These are phyloP conservation scores for Orthosia gothica DNA, from an alignment of 2,888 invertebrate species.

Conservation along the genomic window DNA sequence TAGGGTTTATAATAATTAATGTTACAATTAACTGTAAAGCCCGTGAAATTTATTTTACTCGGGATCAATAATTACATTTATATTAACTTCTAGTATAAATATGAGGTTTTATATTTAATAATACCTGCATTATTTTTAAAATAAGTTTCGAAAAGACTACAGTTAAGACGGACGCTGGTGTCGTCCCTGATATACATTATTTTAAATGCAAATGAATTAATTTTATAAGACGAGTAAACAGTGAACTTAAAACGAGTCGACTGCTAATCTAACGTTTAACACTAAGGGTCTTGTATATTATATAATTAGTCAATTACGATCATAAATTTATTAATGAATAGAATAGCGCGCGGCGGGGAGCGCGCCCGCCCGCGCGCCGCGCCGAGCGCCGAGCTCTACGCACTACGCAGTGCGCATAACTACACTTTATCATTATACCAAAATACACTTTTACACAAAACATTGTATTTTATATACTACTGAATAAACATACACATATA, in stretches of 20 bases:
- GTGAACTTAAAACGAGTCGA: slow-evolving; percentile 85
- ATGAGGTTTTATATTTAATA: slow-evolving; percentile 91
- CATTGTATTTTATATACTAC: slow-evolving; percentile 88
- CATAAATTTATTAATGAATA: slow-evolving; percentile 87
- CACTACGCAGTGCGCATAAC: slow-evolving; percentile 66
- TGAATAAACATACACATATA: slow-evolving; percentile 92
- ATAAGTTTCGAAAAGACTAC: slow-evolving; percentile 89
- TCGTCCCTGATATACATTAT: slow-evolving; percentile 78
- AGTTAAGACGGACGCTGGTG: slow-evolving; percentile 79
- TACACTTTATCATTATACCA: slow-evolving; percentile 85
- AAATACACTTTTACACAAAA: slow-evolving; percentile 91
- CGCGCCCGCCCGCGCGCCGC: slow-evolving; percentile 69
- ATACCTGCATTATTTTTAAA: slow-evolving; percentile 91
- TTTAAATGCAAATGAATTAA: slow-evolving; percentile 87
- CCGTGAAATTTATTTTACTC: slow-evolving; percentile 90
- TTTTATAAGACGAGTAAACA: slow-evolving; percentile 81
- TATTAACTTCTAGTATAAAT: slow-evolving; percentile 90
- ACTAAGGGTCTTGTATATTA: slow-evolving; percentile 84
- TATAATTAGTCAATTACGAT: slow-evolving; percentile 92
- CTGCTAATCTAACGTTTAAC: slow-evolving; percentile 88
- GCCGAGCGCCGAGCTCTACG: slow-evolving; percentile 69
- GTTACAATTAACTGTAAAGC: slow-evolving; percentile 91
- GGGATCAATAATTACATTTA: slow-evolving; percentile 89
- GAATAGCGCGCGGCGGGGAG: slow-evolving; percentile 67
- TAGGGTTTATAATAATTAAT: slow-evolving; percentile 91